Evolutionary conservation across 2,113 vertebrate species (phyloP), one percentile per base, ranked within the genome.

Genomic region (Mionectes macconnelli): DNA sequence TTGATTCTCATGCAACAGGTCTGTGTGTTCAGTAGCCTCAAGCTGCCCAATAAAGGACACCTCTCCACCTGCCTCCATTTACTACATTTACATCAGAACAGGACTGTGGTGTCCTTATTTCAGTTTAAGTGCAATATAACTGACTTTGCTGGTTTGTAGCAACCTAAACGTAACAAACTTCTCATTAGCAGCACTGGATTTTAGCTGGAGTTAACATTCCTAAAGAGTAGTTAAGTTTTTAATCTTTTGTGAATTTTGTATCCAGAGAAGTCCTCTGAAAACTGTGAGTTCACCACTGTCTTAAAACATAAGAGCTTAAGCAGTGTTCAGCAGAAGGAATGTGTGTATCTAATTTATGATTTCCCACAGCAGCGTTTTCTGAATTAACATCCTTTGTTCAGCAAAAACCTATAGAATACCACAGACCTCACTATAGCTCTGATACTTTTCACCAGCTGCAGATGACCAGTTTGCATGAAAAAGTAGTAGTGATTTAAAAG

Each of bases 1-100:
- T 89, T 91, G 30, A 35, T 69, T 80, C 35, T 64, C 33, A 40
- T 49, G 40, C 40, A 33, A 37, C 42, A 82, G 9, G 4, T 24
- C 37, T 76, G 25, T 74, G 49, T 50, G 4, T 70, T 90, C 42
- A 33, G 30, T 17, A 69, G 5, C 28, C n/a, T 78, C 25, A 82
- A 63, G 31, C 5, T 31, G n/a, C 9, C 27, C 37, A 23, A 35
- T 42, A 49, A 60, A 69, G 20, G 40, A n/a, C 6, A 53, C 1
- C 0, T 3, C 2, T 10, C 63, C 2, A n/a, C 10, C 7, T 13
- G 15, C 56, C 2, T 7, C 7, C 27, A 27, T 79, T 82, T 62
- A 63, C n/a, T n/a, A n/a, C n/a, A n/a, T n/a, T 47, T 83, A 82
- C 74, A 87, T 49, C 14, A 15, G 31, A 80, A 47, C 11, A 55